Evolutionary conservation across 2,888 invertebrate species (phyloP).

Genomic region (Caenorhabditis doughertyi): DNA sequence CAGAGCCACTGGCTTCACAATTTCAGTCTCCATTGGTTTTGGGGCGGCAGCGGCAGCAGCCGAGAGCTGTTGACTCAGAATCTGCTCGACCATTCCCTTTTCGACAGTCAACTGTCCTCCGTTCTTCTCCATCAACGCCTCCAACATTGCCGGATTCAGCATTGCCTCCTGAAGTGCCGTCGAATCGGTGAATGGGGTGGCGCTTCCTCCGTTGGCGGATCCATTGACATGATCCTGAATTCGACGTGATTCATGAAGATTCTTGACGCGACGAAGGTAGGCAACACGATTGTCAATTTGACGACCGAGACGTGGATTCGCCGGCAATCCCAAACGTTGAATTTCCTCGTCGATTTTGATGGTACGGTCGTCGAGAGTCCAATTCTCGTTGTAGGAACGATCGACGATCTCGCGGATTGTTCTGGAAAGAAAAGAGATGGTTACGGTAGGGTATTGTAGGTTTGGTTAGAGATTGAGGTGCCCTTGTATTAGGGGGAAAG

Average conservation of each 20-base stretch:
- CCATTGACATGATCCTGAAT: conserved; percentile 53
- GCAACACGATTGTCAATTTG: conserved; percentile 76
- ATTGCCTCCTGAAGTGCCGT: not conserved
- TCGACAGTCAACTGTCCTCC: conserved; percentile 45
- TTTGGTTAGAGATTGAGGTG: no score
- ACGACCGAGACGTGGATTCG: conserved; percentile 70
- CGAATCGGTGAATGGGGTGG: not conserved
- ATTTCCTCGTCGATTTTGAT: conserved; percentile 70
- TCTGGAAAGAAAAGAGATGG: conserved; percentile 34
- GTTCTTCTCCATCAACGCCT: conserved; percentile 49
- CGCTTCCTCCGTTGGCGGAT: no score
- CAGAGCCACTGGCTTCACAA: not conserved
- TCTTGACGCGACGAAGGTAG: conserved; percentile 73
- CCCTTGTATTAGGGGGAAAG: no score
- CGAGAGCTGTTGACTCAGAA: conserved; percentile 18
- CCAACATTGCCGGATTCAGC: conserved; percentile 33
- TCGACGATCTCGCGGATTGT: conserved; percentile 75
- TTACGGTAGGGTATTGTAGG: no score
- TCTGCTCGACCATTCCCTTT: conserved; percentile 41
- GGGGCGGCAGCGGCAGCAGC: not conserved
- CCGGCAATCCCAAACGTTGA: conserved; percentile 70
- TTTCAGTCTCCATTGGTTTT: no score
- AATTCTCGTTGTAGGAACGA: conserved; percentile 69
- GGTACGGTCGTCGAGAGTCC: conserved; percentile 61
- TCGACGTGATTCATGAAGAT: conserved; percentile 65